phyloP scores from a whole-genome alignment of 2,113 vertebrate species.

The Pseudolaguvia tuberculata region DNA sequence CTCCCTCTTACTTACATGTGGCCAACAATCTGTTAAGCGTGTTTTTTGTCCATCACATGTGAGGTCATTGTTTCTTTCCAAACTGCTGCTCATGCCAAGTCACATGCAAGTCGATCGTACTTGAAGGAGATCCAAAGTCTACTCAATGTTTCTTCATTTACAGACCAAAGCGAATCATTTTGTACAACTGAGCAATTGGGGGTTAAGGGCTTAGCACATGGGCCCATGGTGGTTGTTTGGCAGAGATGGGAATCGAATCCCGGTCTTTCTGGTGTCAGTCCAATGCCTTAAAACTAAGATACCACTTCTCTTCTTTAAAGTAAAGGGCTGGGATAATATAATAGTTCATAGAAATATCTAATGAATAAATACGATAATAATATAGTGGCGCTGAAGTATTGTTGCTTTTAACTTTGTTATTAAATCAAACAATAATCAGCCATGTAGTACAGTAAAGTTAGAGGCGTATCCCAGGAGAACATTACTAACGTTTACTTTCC shows the following conservation, averaged over 20 bases:
- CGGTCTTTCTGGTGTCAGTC: too few relatives aligned
- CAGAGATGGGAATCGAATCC: too few relatives aligned
- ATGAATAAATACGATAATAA: too few relatives aligned
- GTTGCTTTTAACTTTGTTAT: neutral
- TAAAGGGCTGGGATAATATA: too few relatives aligned
- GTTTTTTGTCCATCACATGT: conserved; percentile 1
- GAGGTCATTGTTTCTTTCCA: neutral
- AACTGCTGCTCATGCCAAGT: neutral
- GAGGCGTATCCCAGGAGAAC: neutral
- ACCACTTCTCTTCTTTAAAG: too few relatives aligned
- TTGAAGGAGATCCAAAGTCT: neutral
- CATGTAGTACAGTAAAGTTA: neutral
- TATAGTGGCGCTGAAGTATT: neutral
- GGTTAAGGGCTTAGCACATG: too few relatives aligned
- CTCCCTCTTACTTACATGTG: neutral
- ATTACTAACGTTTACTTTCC: neutral
- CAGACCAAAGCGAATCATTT: too few relatives aligned
- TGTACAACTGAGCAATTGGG: too few relatives aligned
- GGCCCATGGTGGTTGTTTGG: too few relatives aligned
- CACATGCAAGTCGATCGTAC: neutral
- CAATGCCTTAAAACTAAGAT: too few relatives aligned
- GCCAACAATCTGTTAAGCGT: neutral
- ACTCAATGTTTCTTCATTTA: neutral
- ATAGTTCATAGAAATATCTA: too few relatives aligned
- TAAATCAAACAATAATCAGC: neutral